Evolutionary conservation across 2,113 vertebrate genomes (phyloP).

Genomic region (Bombycilla garrulus): DNA sequence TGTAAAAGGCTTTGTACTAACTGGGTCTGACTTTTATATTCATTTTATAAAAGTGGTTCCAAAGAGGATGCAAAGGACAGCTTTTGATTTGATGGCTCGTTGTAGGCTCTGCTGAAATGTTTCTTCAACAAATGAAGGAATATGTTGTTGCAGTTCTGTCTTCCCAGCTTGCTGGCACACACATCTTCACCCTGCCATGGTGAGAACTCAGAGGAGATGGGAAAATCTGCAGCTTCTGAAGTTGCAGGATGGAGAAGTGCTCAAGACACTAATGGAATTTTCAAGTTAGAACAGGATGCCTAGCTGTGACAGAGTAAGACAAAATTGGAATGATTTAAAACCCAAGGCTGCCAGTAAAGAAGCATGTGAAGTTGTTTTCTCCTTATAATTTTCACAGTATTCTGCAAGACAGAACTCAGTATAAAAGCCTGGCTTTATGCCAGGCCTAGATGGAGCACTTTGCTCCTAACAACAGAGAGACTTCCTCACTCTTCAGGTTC

Average conservation of each 20-base stretch:
- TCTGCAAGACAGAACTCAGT: background rate
- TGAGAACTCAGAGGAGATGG: background rate
- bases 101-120: background rate
- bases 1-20: background rate
- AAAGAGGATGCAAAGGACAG: background rate
- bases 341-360: background rate
- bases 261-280: constrained; percentile 15
- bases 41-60: background rate
- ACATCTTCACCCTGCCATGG: background rate
- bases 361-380: background rate
- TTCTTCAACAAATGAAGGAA: background rate
- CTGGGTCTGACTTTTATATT: background rate
- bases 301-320: background rate
- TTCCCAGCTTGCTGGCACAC: background rate
- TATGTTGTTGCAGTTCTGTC: background rate
- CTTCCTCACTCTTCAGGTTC: background rate
- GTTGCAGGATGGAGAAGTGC: background rate
- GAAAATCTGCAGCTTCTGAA: background rate
- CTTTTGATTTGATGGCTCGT: background rate
- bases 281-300: background rate
- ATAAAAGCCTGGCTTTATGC: background rate
- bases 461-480: background rate
- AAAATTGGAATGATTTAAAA: constrained; percentile 13
- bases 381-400: background rate
- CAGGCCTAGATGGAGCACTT: background rate